Evolutionary conservation across 2,113 vertebrate species (phyloP), one percentile per base, ranked within the genome.

Genomic region (Plecturocebus donacophilus): DNA sequence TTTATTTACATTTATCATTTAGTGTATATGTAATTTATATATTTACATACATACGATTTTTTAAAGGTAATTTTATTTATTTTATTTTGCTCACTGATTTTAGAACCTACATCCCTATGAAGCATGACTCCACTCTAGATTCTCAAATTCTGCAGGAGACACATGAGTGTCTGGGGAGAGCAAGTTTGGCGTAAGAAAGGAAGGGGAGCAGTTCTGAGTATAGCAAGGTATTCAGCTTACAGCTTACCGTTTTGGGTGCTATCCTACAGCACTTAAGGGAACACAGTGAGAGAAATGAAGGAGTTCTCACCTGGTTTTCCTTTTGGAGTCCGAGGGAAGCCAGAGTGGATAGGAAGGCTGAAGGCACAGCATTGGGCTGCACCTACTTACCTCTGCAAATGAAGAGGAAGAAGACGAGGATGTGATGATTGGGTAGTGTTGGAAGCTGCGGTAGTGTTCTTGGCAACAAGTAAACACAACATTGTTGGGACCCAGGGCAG

Each of bases 51-150:
- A 32, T 58, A 23, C 30, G 27, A 42, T 49, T 96, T 96, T 93
- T 49, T 49, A 79, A 87, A 42, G 45, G 19, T 35, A 66, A 73
- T 58, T 81, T 73, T 96, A 71, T 90, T 87, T 71, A 64, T 88
- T 61, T 88, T 64, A 52, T 68, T 94, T 66, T 96, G n/a, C 0
- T 90, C 47, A 70, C 17, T 84, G 70, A 70, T 90, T 95, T 96
- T 88, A 88, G 82, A 96, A 87, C 17, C 23, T 52, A 70, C n/a
- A 19, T 71, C 20, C 54, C 38, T 45, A 21, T 42, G 54, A 64
- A 56, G 76, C 58, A 21, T n/a, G 7, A 83, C 10, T 71, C 38
- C 45, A 14, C 6, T 38, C 47, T 83, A 32, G 21, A 93, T 16
- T 23, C 30, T 58, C 38, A 76, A 8, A 4, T 83, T 3, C 17